Conservation (phyloP, 2,113 vertebrate species). For the Phylloscopus trochilus region DNA sequence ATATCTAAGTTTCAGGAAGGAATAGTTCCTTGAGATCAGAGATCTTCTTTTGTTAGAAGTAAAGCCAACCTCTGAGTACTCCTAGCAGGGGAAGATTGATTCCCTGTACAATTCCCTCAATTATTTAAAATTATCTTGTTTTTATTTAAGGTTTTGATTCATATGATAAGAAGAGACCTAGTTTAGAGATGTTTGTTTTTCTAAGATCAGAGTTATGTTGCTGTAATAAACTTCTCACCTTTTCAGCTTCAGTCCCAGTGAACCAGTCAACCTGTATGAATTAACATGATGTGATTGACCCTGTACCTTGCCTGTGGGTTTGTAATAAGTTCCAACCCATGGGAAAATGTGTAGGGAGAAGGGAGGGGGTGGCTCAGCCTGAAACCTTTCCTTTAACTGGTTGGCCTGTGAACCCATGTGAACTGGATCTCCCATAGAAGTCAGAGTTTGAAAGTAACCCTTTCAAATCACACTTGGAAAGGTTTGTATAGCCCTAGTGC, state of each 20-base stretch:
- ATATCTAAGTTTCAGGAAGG: constrained; percentile 28
- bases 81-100: constrained; percentile 50
- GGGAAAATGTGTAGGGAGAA: background rate
- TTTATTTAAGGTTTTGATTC: constrained; percentile 58
- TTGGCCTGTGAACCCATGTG: constrained; percentile 48
- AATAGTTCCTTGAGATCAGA: constrained; percentile 43
- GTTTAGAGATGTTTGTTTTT: constrained; percentile 37
- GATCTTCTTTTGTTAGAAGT: constrained; percentile 41
- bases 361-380: background rate
- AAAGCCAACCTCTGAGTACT: constrained; percentile 33
- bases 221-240: constrained; percentile 51
- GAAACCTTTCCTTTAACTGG: constrained; percentile 41
- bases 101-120: constrained; percentile 43
- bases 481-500: background rate
- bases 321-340: constrained; percentile 48
- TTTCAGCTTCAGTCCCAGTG: constrained; percentile 23
- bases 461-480: constrained; percentile 54
- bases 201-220: constrained; percentile 41
- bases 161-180: constrained; percentile 29
- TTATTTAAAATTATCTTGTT: constrained; percentile 55
- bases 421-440: constrained; percentile 13
- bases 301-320: constrained; percentile 50
- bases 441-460: constrained; percentile 24
- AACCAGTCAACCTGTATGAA: constrained; percentile 53
- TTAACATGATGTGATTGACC: constrained; percentile 61